Base-by-base conservation (phyloP, 2,113 vertebrate species). In the Syrmaticus mikado region DNA sequence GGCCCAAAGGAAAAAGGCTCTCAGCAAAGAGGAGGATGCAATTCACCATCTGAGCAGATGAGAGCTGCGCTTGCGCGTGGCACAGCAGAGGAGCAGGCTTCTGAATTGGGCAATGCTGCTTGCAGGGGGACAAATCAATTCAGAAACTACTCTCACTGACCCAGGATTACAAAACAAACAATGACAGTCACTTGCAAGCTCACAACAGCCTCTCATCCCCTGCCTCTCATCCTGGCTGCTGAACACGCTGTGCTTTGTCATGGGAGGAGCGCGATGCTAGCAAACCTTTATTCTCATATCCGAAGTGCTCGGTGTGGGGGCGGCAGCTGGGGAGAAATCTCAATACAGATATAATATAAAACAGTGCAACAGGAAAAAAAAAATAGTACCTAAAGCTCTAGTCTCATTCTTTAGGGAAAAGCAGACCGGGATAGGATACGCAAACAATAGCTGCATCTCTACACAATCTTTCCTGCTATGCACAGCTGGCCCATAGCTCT, bases 91-190 rank as follows among this genome's bases (percentile, higher is more conserved):
- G 65, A 40, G 1, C 1, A 14, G 43, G 48, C 22, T 58, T 50
- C 66, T 71, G 85, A 73, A 32, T 38, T 19, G 66, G 67, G 24
- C 71, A 72, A 4, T 20, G 62, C 19, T 11, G 61, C 66, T 85
- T 43, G 32, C 32, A 40, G 0, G 1, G 81, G 85, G 53, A 82
- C 77, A 94, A 66, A 94, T 76, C 74, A 45, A 80, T 82, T 58
- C 11, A 62, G 71, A 88, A 89, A 10, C 25, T 2, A 24, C 41
- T 64, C 32, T 41, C 65, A 57, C 4, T 65, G 66, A 90, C 81
- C 92, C 65, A 55, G 55, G 88, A 89, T 67, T 90, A 38, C 71
- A 85, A 90, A 87, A 27, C 66, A 78, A 45, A 77, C 65, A 74
- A 46, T 8, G 60, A 27, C 55, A 68, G 73, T 58, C 48, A 3